These are phyloP conservation scores for Lottia gigantea DNA, from an alignment of 2,888 invertebrate genomes.

Conservation along the genomic window DNA sequence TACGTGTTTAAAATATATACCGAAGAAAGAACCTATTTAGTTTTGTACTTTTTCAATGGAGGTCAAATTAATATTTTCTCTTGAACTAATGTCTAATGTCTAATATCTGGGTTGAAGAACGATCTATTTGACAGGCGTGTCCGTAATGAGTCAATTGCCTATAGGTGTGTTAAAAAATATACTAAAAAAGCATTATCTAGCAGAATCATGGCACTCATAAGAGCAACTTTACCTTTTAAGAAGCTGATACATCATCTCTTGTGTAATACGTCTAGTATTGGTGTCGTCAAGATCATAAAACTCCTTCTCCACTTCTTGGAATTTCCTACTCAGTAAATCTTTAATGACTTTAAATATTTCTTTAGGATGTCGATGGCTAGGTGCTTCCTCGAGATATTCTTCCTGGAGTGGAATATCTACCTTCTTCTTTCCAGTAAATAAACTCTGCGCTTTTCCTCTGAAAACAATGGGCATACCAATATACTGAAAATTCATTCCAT, in stretches of 20 bases:
- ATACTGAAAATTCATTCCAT: not conserved
- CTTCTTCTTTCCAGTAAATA: slow-evolving; percentile 42
- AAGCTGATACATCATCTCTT: slow-evolving; percentile 65
- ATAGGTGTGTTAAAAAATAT: too few relatives aligned
- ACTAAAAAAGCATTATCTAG: too few relatives aligned
- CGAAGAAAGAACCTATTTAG: not conserved
- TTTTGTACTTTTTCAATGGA: too few relatives aligned
- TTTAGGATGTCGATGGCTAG: slow-evolving; percentile 35
- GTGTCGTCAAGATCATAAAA: slow-evolving; percentile 64
- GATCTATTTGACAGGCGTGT: too few relatives aligned
- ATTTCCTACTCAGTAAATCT: slow-evolving; percentile 52
- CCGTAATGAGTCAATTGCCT: too few relatives aligned
- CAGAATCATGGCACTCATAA: too few relatives aligned
- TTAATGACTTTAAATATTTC: slow-evolving; percentile 58
- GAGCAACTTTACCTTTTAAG: slow-evolving; percentile 50
- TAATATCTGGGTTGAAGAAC: too few relatives aligned
- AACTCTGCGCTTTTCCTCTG: slow-evolving; percentile 62
- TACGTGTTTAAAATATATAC: not conserved
- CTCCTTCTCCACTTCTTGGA: slow-evolving; percentile 58
- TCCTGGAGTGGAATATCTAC: not conserved
- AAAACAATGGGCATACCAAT: not conserved
- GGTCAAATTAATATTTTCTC: too few relatives aligned
- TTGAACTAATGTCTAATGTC: too few relatives aligned
- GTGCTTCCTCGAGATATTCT: slow-evolving; percentile 33
- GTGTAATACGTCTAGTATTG: slow-evolving; percentile 63